A percentile compares a stretch with the other conserved stretches of the same genome.
phyloP scores from a whole-genome alignment of 2,113 vertebrate genomes.

The Micronisus gabar region DNA sequence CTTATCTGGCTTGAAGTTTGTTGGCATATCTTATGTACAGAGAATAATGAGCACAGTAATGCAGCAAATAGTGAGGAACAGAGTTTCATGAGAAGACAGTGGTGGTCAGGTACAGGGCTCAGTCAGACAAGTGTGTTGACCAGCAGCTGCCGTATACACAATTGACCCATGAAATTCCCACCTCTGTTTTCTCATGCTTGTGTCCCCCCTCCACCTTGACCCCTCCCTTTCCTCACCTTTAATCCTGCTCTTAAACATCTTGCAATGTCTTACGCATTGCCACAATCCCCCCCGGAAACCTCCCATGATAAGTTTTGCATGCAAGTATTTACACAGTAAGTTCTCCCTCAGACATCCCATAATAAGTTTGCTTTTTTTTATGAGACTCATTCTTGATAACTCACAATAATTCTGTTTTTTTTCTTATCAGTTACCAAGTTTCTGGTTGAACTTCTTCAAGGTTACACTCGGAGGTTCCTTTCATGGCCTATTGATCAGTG shows the following conservation, averaged over 20 bases:
- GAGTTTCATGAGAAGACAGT: background rate
- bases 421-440: conserved; percentile 28
- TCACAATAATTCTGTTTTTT: background rate
- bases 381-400: conserved; percentile 16
- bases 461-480: background rate
- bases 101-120: background rate
- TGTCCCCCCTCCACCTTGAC: background rate
- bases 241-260: background rate
- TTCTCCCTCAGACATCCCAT: background rate
- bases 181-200: background rate
- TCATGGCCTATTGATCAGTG: background rate
- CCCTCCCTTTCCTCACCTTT: background rate
- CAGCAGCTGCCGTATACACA: background rate
- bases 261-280: background rate
- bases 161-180: background rate
- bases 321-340: background rate
- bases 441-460: conserved; percentile 49
- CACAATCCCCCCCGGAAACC: background rate
- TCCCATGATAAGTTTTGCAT: background rate
- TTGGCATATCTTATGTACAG: background rate
- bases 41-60: background rate
- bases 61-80: background rate
- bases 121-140: background rate
- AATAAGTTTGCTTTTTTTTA: background rate
- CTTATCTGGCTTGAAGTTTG: background rate